Conservation (phyloP, 1,140 invertebrate genomes). For the Pseudachorutes palmiensis region DNA sequence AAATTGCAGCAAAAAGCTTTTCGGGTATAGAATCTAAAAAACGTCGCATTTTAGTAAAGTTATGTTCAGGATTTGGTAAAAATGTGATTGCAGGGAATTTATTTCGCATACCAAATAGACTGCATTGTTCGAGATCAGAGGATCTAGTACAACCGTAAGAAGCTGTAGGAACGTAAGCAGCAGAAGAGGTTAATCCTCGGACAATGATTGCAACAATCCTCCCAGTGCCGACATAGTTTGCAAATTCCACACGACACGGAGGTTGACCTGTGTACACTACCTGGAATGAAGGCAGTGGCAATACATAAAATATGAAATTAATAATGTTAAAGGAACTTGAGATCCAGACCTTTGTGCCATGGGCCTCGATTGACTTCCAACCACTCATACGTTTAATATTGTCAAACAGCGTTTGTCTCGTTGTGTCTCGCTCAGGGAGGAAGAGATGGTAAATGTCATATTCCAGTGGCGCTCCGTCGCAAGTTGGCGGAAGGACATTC, state of each 20-base stretch:
- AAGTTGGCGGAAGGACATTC: constrained; percentile 35
- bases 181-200: constrained; percentile 41
- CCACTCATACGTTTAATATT: constrained; percentile 56
- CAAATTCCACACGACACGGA: constrained; percentile 43
- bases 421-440: constrained; percentile 51
- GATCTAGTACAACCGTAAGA: constrained; percentile 55
- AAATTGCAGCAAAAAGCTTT: constrained; percentile 46
- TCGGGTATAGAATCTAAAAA: constrained; percentile 24
- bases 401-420: constrained; percentile 52
- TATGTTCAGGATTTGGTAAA: too few species aligned
- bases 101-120: constrained; percentile 36
- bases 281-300: constrained; percentile 10
- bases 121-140: constrained; percentile 16
- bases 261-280: constrained; percentile 17
- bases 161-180: constrained; percentile 57
- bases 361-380: constrained; percentile 47
- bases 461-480: constrained; percentile 41
- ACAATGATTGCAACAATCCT: constrained; percentile 50
- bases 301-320: neutral
- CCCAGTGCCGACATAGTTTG: constrained; percentile 56
- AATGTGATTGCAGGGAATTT: too few species aligned
- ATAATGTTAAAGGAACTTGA: neutral
- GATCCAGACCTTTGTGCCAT: constrained; percentile 51
- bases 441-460: constrained; percentile 58
- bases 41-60: neutral